Evolutionary conservation across 2,888 invertebrate genomes (phyloP).

Genomic region (Drosophila parthenogenetica): DNA sequence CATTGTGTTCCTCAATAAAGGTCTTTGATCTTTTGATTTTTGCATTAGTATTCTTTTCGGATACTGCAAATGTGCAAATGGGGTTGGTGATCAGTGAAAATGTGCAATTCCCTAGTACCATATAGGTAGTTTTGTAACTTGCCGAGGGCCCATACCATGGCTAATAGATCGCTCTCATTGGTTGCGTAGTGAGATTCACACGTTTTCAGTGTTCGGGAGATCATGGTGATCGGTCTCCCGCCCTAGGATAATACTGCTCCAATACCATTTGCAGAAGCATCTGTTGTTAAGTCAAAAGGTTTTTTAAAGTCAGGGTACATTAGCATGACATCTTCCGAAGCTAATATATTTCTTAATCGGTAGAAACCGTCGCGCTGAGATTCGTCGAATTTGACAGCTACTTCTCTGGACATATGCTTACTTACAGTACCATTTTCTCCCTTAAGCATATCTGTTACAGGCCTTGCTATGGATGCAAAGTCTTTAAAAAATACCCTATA

Average conservation of each 20-base stretch:
- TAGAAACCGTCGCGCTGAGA: background rate
- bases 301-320: constrained; percentile 5
- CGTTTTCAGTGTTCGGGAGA: background rate
- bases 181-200: background rate
- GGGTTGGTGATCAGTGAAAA: background rate
- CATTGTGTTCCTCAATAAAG: background rate
- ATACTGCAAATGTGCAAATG: background rate
- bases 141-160: background rate
- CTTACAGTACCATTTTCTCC: background rate
- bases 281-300: constrained; percentile 3
- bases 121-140: background rate
- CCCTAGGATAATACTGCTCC: background rate
- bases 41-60: background rate
- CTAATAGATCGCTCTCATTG: background rate
- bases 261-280: background rate
- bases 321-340: constrained; percentile 6
- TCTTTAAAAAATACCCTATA: too few relatives aligned
- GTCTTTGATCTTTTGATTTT: background rate
- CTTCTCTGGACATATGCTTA: background rate
- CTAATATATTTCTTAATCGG: background rate
- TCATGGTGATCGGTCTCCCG: background rate
- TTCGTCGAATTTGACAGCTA: background rate
- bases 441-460: too few relatives aligned
- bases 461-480: too few relatives aligned
- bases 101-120: background rate